Evolutionary conservation across 2,888 invertebrate species (phyloP), one percentile per base, ranked within the genome.

Genomic region (Oegoconia quadripuncta): DNA sequence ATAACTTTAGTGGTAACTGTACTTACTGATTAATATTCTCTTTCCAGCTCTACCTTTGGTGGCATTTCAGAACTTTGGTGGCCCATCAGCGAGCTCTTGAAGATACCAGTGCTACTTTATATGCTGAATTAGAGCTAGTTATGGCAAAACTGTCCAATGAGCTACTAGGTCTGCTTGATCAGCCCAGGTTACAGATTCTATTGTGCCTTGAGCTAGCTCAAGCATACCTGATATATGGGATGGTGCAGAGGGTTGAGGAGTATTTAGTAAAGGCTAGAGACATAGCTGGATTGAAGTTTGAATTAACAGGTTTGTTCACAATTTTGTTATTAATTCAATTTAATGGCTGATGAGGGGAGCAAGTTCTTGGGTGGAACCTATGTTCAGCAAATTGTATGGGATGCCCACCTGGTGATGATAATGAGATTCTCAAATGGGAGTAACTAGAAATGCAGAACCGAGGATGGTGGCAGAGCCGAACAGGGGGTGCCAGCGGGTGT

Each of bases 81-180:
- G 70, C 93, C 6, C 95, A 96, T 64, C 97, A 97, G 67, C 88
- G 90, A 52, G 76, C 93, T 20, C 67, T 97, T 9, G 94, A 95
- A 53, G 96, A 96, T 54, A 84, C 90, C 44, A 93, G 94, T 26
- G 91, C 90, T 2, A 77, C 88, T n/a, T 59, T 95, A 1, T 91
- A 92, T 41, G 81, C 89, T 9, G 87, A 90, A 41, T 74, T 91
- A 7, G 91, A 91, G 48, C 53, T 78, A 4, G 61, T 89, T 11
- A 81, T 89, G 23, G 75, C 78, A 0, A 77, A 81, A 45, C 51
- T 89, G 3, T 64, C 68, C 37, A 89, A 77, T 57, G 86, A 71
- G 51, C 74, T 68, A 53, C 73, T 68, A 43, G 55, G 42, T 63
- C 47, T 74, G 60, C 61, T 62, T 43, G 52, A 53, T 32, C 60